A percentile compares a stretch with the other conserved stretches of the same genome.
Evolutionary conservation across 2,113 vertebrate genomes (phyloP).

Genomic region (Chitala chitala): DNA sequence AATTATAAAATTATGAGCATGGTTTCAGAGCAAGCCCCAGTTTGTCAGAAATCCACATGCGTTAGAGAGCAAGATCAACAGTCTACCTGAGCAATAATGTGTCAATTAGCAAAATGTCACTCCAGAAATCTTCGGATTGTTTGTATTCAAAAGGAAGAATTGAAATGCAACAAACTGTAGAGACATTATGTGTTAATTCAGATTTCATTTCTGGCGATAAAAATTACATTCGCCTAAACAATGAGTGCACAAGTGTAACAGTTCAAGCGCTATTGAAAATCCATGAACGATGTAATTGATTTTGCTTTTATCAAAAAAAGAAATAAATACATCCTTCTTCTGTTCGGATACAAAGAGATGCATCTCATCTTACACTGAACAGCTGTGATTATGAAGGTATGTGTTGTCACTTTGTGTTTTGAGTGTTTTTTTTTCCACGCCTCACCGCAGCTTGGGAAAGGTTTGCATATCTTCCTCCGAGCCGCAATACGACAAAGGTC

Average conservation of each 20-base stretch:
- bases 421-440: too few species aligned
- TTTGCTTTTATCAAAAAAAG: background rate
- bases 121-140: background rate
- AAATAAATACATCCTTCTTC: too few species aligned
- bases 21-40: background rate
- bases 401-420: too few species aligned
- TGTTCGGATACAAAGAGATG: too few species aligned
- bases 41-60: background rate
- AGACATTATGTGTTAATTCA: background rate
- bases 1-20: background rate
- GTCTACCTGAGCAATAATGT: background rate
- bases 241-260: background rate
- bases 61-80: background rate
- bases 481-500: too few species aligned
- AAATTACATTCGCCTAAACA: conserved; percentile 5
- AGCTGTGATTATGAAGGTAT: too few species aligned
- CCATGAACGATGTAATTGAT: background rate
- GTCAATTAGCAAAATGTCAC: conserved; percentile 2
- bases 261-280: too few species aligned
- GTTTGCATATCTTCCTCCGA: too few species aligned
- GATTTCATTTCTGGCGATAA: background rate
- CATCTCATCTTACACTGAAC: too few species aligned
- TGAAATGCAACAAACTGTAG: background rate
- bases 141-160: background rate
- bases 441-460: too few species aligned